Evolutionary conservation across 2,113 vertebrate species (phyloP).

Genomic region (Corythaixoides concolor): DNA sequence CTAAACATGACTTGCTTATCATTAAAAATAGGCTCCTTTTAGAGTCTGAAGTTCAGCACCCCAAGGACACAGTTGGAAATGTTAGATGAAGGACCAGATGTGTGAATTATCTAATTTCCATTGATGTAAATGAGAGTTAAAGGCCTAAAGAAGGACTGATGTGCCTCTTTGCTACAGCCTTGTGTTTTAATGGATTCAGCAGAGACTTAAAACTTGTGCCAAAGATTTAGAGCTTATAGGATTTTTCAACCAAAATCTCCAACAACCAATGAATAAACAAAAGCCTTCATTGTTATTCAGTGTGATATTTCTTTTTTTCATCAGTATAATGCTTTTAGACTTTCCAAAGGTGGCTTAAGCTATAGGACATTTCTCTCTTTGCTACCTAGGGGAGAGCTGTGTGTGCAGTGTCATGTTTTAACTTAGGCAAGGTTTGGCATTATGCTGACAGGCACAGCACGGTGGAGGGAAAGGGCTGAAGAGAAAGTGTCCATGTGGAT

Average conservation of each 20-base stretch:
- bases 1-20: not conserved
- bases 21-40: not conserved
- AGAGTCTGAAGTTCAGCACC: not conserved
- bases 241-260: not conserved
- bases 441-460: not conserved
- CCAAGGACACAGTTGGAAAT: not conserved
- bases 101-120: conserved; percentile 44
- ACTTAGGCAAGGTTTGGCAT: not conserved
- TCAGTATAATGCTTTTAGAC: not conserved
- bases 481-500: not conserved
- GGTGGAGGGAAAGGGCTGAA: not conserved
- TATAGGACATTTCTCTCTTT: not conserved
- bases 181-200: conserved; percentile 25
- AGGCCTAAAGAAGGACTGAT: not conserved
- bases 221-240: not conserved
- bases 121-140: conserved; percentile 3
- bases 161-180: not conserved
- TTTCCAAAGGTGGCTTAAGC: not conserved
- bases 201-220: not conserved
- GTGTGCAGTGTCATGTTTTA: not conserved
- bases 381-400: not conserved
- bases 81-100: not conserved
- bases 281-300: not conserved
- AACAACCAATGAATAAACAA: not conserved
- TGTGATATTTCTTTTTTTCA: not conserved